phyloP scores from a whole-genome alignment of 2,797 vertebrate genomes.

The Enteromius paludinosus region DNA sequence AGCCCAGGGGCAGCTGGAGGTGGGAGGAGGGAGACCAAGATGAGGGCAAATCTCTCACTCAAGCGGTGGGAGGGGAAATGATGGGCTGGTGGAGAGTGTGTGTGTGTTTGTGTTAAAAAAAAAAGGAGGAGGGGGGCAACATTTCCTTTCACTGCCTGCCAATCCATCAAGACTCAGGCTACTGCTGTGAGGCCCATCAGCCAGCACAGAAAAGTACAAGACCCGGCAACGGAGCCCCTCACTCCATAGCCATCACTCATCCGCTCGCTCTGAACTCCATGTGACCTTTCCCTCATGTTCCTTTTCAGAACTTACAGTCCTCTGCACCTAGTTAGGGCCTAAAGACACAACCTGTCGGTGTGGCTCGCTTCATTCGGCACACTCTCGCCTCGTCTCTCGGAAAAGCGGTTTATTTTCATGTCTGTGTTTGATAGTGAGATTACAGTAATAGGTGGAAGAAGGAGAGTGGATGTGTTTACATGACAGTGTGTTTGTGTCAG shows the following conservation, averaged over 20 bases:
- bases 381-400: slow-evolving; percentile 10
- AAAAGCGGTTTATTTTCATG: slow-evolving; percentile 47
- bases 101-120: slow-evolving; percentile 25
- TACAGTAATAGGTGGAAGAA: slow-evolving; percentile 39
- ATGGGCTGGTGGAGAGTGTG: slow-evolving; percentile 48
- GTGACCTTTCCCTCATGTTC: slow-evolving; percentile 85
- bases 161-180: slow-evolving; percentile 96
- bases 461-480: slow-evolving; percentile 30
- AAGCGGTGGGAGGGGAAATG: slow-evolving; percentile 44
- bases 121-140: slow-evolving; percentile 74
- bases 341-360: slow-evolving; percentile 37
- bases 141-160: slow-evolving; percentile 93
- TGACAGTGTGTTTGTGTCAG: slow-evolving; percentile 33
- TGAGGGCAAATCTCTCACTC: slow-evolving; percentile 57
- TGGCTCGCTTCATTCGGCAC: slow-evolving; percentile 3
- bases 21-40: slow-evolving; percentile 50
- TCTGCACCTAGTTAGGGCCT: slow-evolving; percentile 75
- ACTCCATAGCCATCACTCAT: slow-evolving; percentile 89
- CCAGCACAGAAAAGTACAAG: slow-evolving; percentile 86
- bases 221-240: slow-evolving; percentile 84
- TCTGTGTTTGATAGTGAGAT: slow-evolving; percentile 45
- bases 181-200: slow-evolving; percentile 91
- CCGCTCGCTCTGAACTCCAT: slow-evolving; percentile 87
- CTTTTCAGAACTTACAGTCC: slow-evolving; percentile 77
- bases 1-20: slow-evolving; percentile 64